These are phyloP conservation scores for Epinotia bilunana DNA, from an alignment of 2,888 invertebrate genomes.

Conservation along the genomic window DNA sequence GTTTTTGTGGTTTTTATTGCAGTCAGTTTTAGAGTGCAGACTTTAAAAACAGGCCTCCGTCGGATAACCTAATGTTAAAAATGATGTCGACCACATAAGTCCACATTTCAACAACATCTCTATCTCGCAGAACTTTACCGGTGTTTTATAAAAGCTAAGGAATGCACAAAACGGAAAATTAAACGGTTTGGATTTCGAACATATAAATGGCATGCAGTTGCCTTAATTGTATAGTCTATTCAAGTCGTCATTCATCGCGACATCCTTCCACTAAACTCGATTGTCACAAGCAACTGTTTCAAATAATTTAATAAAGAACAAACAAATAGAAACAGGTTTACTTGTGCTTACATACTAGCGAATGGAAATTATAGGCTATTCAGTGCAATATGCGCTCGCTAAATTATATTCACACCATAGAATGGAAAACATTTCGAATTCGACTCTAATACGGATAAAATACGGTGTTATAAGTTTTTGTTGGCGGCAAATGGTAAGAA, in stretches of 20 bases:
- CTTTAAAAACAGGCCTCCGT: no score
- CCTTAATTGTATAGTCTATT: slow-evolving; percentile 38
- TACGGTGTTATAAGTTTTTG: background rate
- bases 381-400: slow-evolving; percentile 53
- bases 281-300: slow-evolving; percentile 49
- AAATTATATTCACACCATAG: background rate
- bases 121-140: no score
- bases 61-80: no score
- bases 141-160: background rate
- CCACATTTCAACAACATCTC: no score
- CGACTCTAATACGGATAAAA: background rate
- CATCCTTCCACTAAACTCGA: slow-evolving; percentile 42
- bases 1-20: background rate
- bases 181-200: slow-evolving; percentile 5
- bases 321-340: slow-evolving; percentile 61
- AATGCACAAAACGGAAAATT: slow-evolving; percentile 11
- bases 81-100: no score
- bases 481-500: slow-evolving; percentile 24
- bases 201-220: slow-evolving; percentile 15
- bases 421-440: background rate
- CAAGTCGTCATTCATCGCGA: slow-evolving; percentile 32
- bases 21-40: no score
- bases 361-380: slow-evolving; percentile 64
- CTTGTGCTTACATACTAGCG: slow-evolving; percentile 55
- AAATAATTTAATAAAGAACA: slow-evolving; percentile 54